Conservation (phyloP, 1,140 invertebrate genomes). For the Heliconius eleuchia region DNA sequence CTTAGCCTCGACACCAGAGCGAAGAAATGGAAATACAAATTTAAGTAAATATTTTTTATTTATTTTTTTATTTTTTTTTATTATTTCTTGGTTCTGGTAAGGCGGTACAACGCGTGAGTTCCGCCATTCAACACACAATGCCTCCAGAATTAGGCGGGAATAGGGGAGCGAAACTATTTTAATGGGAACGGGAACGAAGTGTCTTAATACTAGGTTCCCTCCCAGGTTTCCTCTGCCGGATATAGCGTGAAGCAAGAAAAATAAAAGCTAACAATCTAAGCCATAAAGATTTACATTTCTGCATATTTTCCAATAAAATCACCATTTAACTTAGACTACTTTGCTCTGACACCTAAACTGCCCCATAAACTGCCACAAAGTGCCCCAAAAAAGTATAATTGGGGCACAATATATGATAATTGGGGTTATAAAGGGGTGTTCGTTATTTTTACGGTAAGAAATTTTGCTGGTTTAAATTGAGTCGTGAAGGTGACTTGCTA, state of each 20-base stretch:
- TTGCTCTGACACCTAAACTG: constrained; percentile 7
- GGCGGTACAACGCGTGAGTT: no score
- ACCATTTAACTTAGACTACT: background rate
- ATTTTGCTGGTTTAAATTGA: background rate
- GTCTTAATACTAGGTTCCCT: background rate
- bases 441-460: constrained; percentile 1
- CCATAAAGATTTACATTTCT: background rate
- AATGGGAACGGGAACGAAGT: no score
- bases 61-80: no score
- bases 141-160: no score
- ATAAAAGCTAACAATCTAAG: background rate
- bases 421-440: constrained; percentile 12
- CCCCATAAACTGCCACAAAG: constrained; percentile 1
- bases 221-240: no score
- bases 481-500: constrained; percentile 3
- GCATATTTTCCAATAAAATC: constrained; percentile 4
- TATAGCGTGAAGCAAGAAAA: background rate
- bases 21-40: no score
- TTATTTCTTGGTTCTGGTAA: no score
- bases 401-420: constrained; percentile 8
- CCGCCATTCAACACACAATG: no score
- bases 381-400: constrained; percentile 12
- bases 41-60: no score
- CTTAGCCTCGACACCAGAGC: no score
- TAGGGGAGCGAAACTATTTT: no score